Percentiles rank a stretch among this genome's conserved stretches.
Conservation (phyloP, 2,113 vertebrate species). For the Probosciger aterrimus region DNA sequence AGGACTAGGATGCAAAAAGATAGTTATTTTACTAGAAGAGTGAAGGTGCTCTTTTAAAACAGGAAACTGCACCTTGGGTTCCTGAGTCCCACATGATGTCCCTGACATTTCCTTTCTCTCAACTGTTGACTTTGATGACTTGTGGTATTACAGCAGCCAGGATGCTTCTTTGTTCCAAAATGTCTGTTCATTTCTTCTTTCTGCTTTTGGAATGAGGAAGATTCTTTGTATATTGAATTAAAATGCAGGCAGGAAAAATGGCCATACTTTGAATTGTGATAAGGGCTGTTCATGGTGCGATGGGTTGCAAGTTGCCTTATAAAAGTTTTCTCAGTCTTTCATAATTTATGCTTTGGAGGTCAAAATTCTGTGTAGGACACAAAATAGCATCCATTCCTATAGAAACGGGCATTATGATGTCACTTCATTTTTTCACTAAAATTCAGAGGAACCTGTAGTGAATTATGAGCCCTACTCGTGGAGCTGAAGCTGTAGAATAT, state of each 20-base stretch:
- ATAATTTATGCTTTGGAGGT: constrained; percentile 57
- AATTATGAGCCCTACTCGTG: constrained; percentile 71
- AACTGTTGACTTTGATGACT: not conserved
- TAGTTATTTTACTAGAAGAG: not conserved
- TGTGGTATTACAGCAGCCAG: not conserved
- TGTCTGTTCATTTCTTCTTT: not conserved
- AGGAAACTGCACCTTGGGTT: not conserved
- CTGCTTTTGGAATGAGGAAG: not conserved
- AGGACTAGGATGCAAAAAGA: not conserved
- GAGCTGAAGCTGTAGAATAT: constrained; percentile 77
- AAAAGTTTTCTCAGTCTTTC: constrained; percentile 14
- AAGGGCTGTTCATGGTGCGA: not conserved
- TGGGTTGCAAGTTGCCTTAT: not conserved
- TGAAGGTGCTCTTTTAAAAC: not conserved
- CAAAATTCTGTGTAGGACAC: constrained; percentile 36
- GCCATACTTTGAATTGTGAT: not conserved
- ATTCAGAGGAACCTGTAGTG: constrained; percentile 46
- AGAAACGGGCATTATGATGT: constrained; percentile 65
- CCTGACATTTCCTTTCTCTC: not conserved
- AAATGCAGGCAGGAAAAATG: not conserved
- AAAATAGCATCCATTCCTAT: constrained; percentile 39
- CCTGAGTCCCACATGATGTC: not conserved
- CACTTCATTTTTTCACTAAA: constrained; percentile 58
- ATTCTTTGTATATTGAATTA: not conserved
- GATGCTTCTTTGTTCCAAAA: not conserved